Conservation (phyloP, 2,888 invertebrate genomes). For the Drosophila emarginata region DNA sequence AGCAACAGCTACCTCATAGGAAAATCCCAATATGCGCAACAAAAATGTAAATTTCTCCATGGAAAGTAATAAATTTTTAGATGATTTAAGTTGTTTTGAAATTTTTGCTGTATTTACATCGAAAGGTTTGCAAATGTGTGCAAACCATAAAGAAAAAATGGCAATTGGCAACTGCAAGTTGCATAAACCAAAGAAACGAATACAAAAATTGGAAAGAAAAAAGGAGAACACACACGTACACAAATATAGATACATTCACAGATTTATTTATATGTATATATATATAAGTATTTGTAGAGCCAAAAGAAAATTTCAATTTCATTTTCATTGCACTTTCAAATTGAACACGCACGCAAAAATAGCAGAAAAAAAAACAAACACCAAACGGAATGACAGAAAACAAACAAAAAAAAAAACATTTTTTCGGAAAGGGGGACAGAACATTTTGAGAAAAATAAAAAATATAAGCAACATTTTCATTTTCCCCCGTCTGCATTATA, state of each 20-base stretch:
- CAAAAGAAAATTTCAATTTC: slow-evolving; percentile 48
- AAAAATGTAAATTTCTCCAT: background rate
- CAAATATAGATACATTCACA: background rate
- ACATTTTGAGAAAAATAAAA: slow-evolving; percentile 12
- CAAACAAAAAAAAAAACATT: too few species aligned
- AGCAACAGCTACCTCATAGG: background rate
- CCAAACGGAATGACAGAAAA: slow-evolving; percentile 3
- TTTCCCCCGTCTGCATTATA: slow-evolving; percentile 35
- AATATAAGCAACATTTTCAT: background rate
- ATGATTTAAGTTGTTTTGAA: background rate
- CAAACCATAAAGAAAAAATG: slow-evolving; percentile 33
- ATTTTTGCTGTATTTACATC: too few species aligned
- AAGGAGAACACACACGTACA: background rate
- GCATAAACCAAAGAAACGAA: slow-evolving; percentile 38
- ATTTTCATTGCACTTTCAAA: slow-evolving; percentile 51
- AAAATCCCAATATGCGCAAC: background rate
- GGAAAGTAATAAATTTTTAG: background rate
- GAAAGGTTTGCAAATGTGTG: slow-evolving; percentile 17
- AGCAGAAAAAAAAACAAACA: background rate
- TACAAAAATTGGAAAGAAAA: slow-evolving; percentile 12
- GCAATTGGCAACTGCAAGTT: slow-evolving; percentile 44
- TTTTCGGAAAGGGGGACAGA: background rate
- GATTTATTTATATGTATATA: background rate
- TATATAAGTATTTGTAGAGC: background rate
- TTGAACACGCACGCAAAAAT: slow-evolving; percentile 47